Evolutionary conservation across 2,113 vertebrate species (phyloP).

Genomic region (Numenius arquata): DNA sequence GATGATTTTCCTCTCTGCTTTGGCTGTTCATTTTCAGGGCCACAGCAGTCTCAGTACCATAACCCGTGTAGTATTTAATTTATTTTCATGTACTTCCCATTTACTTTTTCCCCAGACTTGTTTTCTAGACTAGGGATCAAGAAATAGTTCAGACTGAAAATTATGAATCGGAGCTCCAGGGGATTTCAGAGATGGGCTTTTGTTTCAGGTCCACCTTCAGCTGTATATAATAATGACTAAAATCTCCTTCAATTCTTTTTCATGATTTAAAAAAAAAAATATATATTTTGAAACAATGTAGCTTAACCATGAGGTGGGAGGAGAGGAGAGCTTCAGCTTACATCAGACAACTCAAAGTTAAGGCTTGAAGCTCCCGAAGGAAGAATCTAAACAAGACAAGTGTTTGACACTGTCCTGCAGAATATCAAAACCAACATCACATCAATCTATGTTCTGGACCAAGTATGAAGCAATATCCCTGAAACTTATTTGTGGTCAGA

Average conservation of each 20-base stretch:
- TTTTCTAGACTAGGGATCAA: not conserved
- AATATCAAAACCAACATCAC: not conserved
- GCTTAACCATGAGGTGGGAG: not conserved
- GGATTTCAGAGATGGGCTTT: not conserved
- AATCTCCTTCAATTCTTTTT: not conserved
- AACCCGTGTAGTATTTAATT: not conserved
- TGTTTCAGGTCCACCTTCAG: not conserved
- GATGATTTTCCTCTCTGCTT: not conserved
- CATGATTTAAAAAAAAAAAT: not conserved
- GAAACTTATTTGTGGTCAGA: not conserved
- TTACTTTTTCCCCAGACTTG: not conserved
- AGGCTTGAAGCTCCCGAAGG: not conserved
- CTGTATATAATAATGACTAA: not conserved
- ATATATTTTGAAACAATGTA: not conserved
- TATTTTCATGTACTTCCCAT: not conserved
- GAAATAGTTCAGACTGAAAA: not conserved
- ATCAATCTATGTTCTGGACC: not conserved
- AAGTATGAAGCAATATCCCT: not conserved
- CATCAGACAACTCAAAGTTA: not conserved
- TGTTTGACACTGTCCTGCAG: not conserved
- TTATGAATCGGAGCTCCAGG: not conserved
- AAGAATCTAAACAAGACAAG: not conserved
- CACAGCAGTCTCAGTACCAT: not conserved
- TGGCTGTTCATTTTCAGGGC: not conserved
- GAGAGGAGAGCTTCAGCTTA: not conserved